Evolutionary conservation across 2,113 vertebrate species (phyloP).

Genomic region (Uria aalge): DNA sequence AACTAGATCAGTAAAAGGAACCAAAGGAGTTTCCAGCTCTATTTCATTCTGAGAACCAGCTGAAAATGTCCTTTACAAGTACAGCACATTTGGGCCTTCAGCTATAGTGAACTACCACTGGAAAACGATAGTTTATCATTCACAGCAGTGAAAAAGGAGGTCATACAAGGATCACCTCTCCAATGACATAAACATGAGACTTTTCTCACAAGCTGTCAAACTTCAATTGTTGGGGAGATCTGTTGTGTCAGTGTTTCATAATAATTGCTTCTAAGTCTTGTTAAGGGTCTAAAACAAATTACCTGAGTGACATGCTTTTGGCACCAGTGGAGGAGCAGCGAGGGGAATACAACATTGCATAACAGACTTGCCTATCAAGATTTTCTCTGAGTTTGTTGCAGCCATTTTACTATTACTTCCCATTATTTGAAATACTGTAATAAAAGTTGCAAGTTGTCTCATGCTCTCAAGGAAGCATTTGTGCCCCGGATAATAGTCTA

Average conservation of each 20-base stretch:
- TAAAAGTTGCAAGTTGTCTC: conserved; percentile 13
- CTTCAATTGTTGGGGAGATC: conserved; percentile 66
- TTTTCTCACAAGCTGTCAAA: conserved; percentile 66
- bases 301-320: conserved; percentile 59
- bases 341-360: conserved; percentile 18
- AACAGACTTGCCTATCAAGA: conserved; percentile 28
- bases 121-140: conserved; percentile 43
- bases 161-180: conserved; percentile 61
- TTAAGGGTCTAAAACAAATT: conserved; percentile 67
- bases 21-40: conserved; percentile 4
- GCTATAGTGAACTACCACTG: background rate
- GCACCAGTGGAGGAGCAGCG: background rate
- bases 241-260: conserved; percentile 68
- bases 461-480: conserved; percentile 3
- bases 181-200: conserved; percentile 62
- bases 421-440: conserved; percentile 28
- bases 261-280: conserved; percentile 68
- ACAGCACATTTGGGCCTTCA: conserved; percentile 14
- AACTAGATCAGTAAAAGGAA: conserved; percentile 1
- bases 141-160: conserved; percentile 53
- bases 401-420: conserved; percentile 24
- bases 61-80: conserved; percentile 34
- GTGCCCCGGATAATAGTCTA: background rate
- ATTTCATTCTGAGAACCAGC: conserved; percentile 37
- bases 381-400: conserved; percentile 11